phyloP scores from a whole-genome alignment of 2,888 invertebrate species.

The Protula sp. region DNA sequence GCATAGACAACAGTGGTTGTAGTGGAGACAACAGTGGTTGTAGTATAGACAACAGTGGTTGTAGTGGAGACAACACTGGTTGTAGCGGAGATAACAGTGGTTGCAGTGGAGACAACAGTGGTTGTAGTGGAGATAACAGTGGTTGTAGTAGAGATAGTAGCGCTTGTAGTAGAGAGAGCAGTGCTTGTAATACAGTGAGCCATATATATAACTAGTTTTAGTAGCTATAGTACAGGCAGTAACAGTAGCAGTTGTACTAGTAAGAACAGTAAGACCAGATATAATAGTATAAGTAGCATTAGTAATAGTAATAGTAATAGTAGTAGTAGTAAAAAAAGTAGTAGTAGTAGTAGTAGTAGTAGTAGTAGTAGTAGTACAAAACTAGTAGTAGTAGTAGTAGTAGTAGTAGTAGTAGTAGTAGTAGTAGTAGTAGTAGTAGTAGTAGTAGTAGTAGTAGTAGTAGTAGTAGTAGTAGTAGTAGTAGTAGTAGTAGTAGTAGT shows the following conservation, averaged over 20 bases:
- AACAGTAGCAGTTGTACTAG: conserved; percentile 3
- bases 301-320: background rate
- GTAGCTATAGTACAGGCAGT: background rate
- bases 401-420: background rate
- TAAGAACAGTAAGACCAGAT: too few species aligned
- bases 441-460: background rate
- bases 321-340: background rate
- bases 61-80: background rate
- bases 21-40: background rate
- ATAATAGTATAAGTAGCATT: too few species aligned
- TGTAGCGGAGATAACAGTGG: background rate
- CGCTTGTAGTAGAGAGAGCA: background rate
- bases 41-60: background rate
- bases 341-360: background rate
- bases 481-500: too few species aligned
- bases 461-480: too few species aligned
- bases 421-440: background rate
- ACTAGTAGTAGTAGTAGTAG: background rate
- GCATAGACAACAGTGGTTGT: background rate
- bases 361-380: background rate
- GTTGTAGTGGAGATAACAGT: background rate
- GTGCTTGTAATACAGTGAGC: background rate
- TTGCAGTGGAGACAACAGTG: background rate
- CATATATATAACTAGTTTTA: too few species aligned
- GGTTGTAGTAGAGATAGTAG: background rate